These are phyloP conservation scores for Nannospalax galili DNA, from an alignment of 2,113 vertebrate genomes.

Conservation along the genomic window DNA sequence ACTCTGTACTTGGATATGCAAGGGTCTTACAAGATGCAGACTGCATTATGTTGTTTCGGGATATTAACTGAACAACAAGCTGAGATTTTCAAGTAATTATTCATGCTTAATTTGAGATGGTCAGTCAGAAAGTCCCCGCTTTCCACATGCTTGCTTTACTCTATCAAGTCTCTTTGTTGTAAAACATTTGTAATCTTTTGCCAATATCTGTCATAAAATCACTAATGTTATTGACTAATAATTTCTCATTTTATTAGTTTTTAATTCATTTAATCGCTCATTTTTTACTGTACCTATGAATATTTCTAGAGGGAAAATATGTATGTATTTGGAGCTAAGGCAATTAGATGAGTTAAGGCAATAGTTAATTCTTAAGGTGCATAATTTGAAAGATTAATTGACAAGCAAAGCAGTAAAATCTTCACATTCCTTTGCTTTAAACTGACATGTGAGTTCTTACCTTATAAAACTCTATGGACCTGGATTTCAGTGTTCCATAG, in stretches of 20 bases:
- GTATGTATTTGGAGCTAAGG: neutral
- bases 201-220: neutral
- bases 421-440: neutral
- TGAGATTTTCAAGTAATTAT: constrained; percentile 20
- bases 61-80: neutral
- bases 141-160: neutral
- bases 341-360: neutral
- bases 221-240: neutral
- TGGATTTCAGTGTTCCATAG: neutral
- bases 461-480: neutral
- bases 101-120: constrained; percentile 4
- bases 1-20: neutral
- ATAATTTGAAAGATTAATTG: neutral
- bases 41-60: neutral
- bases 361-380: neutral
- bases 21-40: neutral
- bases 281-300: neutral
- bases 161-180: neutral
- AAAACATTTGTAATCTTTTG: neutral
- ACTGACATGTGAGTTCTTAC: neutral
- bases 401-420: neutral
- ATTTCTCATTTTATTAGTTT: neutral
- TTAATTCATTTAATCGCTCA: neutral
- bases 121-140: neutral
- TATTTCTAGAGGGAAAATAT: neutral